Percentiles rank a stretch among this genome's conserved stretches.
Evolutionary conservation across 2,888 invertebrate genomes (phyloP).

Genomic region (Dermolepida albohirtum): DNA sequence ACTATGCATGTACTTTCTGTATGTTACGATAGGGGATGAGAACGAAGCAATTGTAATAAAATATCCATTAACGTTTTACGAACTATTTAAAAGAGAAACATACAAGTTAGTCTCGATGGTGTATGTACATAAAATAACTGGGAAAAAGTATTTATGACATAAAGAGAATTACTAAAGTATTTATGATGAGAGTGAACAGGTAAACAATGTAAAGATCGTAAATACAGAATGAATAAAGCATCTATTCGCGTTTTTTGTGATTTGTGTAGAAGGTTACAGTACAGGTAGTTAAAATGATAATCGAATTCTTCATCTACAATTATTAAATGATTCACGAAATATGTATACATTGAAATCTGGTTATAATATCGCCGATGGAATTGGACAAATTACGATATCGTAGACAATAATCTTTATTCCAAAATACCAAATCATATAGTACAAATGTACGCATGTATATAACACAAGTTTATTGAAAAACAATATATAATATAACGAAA

Average conservation of each 20-base stretch:
- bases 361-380: too few species aligned
- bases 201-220: conserved; percentile 34
- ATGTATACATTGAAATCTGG: too few species aligned
- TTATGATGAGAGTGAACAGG: conserved; percentile 19
- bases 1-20: too few species aligned
- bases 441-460: too few species aligned
- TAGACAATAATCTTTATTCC: too few species aligned
- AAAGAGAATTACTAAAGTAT: conserved; percentile 28
- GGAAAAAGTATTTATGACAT: conserved; percentile 15
- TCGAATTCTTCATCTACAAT: too few species aligned
- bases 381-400: too few species aligned
- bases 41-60: conserved; percentile 29
- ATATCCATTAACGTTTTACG: conserved; percentile 36
- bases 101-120: background rate
- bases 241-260: conserved; percentile 10
- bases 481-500: too few species aligned
- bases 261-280: conserved; percentile 11
- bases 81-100: conserved; percentile 30
- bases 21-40: background rate
- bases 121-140: conserved; percentile 22
- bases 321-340: too few species aligned
- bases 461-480: too few species aligned
- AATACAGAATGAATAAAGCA: conserved; percentile 16
- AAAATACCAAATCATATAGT: too few species aligned
- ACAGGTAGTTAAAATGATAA: background rate